Evolutionary conservation across 2,888 invertebrate genomes (phyloP), one percentile per base, ranked within the genome.

Genomic region (Himalopsyche japonica): DNA sequence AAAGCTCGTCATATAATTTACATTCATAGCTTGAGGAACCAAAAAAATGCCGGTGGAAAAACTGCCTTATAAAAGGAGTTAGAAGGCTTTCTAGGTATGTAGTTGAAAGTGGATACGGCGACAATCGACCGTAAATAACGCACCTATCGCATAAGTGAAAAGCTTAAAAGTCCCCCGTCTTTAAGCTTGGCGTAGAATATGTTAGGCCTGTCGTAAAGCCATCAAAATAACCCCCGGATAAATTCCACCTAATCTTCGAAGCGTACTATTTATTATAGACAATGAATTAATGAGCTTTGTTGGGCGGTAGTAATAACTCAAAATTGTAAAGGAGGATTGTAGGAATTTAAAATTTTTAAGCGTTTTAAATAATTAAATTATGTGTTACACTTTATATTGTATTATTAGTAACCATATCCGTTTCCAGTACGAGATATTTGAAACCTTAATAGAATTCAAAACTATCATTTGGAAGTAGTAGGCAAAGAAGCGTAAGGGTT

Each of bases 41-140:
- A 10, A 77, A 34, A n/a, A 43, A 43, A 24, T 77, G 77, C 20
- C 77, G 34, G 20, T 34, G 77, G 24, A 77, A 70, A 70, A 70
- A 70, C 24, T 27, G 70, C 70, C 70, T 70, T 70, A 70, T 70
- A 27, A 70, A 12, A 27, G 70, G 70, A 70, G 70, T 70, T 4
- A 70, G 70, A 70, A 70, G 70, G 30, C 70, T 70, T 70, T 70
- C 27, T 30, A 70, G 70, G 70, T 70, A 27, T 70, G 70, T 70
- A 70, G 70, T 48, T 81, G 37, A 48, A 70, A 30, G 70, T 81
- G 81, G 64, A 64, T 64, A 34, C 77, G 37, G 24, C 77, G 76
- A 82, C 76, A 82, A 77, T 76, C 82, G 82, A 48, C 48, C 82
- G 77, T 82, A 82, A 82, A 82, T 82, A 77, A 77, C 70, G 76